phyloP scores from a whole-genome alignment of 2,797 vertebrate genomes.

The Kryptolebias ocellatus region DNA sequence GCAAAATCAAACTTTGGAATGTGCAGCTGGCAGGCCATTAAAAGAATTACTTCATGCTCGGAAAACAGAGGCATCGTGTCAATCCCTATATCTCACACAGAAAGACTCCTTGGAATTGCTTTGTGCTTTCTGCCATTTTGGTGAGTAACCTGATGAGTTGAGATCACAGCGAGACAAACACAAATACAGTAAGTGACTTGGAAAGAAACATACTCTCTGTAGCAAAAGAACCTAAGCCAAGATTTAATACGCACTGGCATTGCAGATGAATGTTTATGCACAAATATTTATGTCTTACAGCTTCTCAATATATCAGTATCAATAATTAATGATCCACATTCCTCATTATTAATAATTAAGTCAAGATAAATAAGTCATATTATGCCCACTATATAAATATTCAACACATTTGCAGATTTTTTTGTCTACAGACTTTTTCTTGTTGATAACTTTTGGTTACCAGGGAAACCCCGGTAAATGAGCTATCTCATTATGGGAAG shows the following conservation, averaged over 20 bases:
- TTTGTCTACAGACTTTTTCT: conserved; percentile 57
- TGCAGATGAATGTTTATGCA: conserved; percentile 71
- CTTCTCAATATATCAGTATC: conserved; percentile 73
- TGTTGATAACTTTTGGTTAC: conserved; percentile 55
- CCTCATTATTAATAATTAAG: conserved; percentile 75
- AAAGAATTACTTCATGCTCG: conserved; percentile 83
- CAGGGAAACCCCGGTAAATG: no score
- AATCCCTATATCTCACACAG: conserved; percentile 71
- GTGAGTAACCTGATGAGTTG: conserved; percentile 56
- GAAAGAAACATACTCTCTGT: conserved; percentile 56
- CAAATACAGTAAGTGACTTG: conserved; percentile 73
- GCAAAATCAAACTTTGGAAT: conserved; percentile 83
- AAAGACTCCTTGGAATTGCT: conserved; percentile 52
- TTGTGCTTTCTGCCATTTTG: conserved; percentile 61
- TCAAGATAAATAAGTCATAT: conserved; percentile 73
- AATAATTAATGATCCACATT: conserved; percentile 75
- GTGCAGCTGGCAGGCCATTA: conserved; percentile 82
- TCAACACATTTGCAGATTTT: conserved; percentile 52
- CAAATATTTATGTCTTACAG: conserved; percentile 79
- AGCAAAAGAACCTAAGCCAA: conserved; percentile 52
- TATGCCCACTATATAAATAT: conserved; percentile 73
- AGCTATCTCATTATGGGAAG: no score
- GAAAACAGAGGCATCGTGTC: conserved; percentile 78
- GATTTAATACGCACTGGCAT: conserved; percentile 57
- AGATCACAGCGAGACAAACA: conserved; percentile 63